A percentile compares a stretch with the other conserved stretches of the same genome.
Evolutionary conservation across 2,888 invertebrate species (phyloP).

Genomic region (Drosophila colorata): DNA sequence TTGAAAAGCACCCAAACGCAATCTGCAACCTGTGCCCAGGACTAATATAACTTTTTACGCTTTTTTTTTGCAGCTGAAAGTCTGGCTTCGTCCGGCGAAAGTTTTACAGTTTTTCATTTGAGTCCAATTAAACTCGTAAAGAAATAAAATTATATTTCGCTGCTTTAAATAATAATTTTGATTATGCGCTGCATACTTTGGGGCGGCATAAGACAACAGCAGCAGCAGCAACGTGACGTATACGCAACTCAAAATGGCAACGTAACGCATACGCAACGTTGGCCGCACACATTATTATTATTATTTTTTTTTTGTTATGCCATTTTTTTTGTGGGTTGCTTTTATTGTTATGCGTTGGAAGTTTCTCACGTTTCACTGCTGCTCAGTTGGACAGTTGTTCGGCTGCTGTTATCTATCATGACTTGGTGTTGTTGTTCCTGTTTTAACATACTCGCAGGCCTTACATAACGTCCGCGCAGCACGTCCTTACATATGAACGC

Average conservation of each 20-base stretch:
- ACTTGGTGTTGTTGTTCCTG: constrained; percentile 7
- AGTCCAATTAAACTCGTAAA: constrained; percentile 3
- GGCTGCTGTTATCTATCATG: neutral
- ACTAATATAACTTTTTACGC: neutral
- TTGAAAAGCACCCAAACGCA: neutral
- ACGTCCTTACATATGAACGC: constrained; percentile 8
- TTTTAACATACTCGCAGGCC: constrained; percentile 30
- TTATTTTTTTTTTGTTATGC: neutral
- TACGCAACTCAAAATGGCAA: constrained; percentile 55
- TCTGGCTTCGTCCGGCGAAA: neutral
- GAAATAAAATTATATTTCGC: constrained; percentile 1
- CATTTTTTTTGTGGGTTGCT: constrained; percentile 6
- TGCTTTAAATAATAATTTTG: constrained; percentile 35
- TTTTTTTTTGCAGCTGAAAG: neutral
- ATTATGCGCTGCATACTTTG: constrained; percentile 37
- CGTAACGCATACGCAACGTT: constrained; percentile 58
- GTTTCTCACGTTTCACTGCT: constrained; percentile 55
- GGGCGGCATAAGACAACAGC: constrained; percentile 7
- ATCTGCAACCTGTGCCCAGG: neutral
- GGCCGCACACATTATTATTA: neutral
- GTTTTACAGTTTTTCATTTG: neutral
- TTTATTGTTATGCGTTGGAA: constrained; percentile 20
- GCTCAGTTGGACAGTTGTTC: constrained; percentile 28
- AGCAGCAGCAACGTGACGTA: constrained; percentile 63
- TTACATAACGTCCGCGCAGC: constrained; percentile 38